Percentiles rank a stretch among this genome's conserved stretches.
Evolutionary conservation across 37 sponge, comb jelly and placozoan species (phyloP).

Genomic region (Chondrosia reniformis): DNA sequence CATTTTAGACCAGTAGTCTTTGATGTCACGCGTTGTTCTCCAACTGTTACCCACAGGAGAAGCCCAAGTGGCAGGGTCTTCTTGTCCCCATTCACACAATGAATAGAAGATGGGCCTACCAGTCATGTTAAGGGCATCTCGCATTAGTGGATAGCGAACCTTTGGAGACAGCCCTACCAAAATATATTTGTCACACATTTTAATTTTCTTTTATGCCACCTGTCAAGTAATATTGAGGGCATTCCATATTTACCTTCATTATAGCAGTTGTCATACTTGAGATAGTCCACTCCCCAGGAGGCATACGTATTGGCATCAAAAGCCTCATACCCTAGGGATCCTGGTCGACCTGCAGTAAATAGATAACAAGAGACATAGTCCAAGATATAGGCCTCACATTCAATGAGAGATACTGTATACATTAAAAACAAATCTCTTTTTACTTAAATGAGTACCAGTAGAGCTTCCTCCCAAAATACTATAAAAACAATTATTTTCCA

Average conservation of each 20-base stretch:
- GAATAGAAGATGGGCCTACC: slow-evolving; percentile 78
- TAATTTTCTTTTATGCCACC: neutral
- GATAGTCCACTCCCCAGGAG: slow-evolving; percentile 68
- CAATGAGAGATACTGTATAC: too few species aligned
- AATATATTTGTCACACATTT: neutral
- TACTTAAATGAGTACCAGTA: too few species aligned
- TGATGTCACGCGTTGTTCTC: slow-evolving; percentile 81
- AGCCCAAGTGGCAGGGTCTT: slow-evolving; percentile 70
- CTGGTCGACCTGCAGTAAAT: slow-evolving; percentile 58
- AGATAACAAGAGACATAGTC: too few species aligned
- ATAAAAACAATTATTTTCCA: too few species aligned
- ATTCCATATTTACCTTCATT: neutral
- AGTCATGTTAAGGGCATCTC: slow-evolving; percentile 71
- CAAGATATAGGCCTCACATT: too few species aligned
- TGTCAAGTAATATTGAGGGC: neutral
- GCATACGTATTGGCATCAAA: slow-evolving; percentile 75
- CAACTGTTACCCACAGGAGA: slow-evolving; percentile 78
- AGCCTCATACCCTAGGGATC: slow-evolving; percentile 67
- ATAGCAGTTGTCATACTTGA: slow-evolving; percentile 84
- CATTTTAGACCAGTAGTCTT: slow-evolving; percentile 53
- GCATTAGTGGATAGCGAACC: slow-evolving; percentile 70
- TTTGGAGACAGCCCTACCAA: slow-evolving; percentile 25
- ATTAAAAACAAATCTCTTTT: too few species aligned
- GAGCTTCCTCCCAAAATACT: too few species aligned
- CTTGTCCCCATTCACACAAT: slow-evolving; percentile 74